A percentile compares a stretch with the other conserved stretches of the same genome.
These are phyloP conservation scores for Apis cerana DNA, from an alignment of 1,140 invertebrate genomes.

Conservation along the genomic window DNA sequence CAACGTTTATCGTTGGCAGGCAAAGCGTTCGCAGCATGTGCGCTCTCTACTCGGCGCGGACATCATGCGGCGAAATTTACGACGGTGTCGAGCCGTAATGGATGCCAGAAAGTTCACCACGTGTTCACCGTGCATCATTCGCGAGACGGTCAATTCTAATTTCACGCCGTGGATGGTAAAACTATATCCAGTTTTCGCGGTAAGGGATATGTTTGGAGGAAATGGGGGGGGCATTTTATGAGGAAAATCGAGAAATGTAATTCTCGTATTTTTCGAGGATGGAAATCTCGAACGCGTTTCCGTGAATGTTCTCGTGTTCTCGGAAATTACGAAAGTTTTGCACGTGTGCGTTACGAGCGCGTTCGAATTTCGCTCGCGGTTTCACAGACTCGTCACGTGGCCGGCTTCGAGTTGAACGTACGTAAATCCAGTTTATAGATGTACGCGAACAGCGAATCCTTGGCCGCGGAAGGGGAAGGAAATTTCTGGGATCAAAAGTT, in stretches of 20 bases:
- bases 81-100: conserved; percentile 29
- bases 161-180: conserved; percentile 13
- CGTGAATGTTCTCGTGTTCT: neutral
- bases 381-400: conserved; percentile 20
- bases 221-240: too few species aligned
- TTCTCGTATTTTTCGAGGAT: too few species aligned
- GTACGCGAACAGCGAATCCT: neutral
- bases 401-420: neutral
- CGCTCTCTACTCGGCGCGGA: conserved; percentile 25
- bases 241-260: too few species aligned
- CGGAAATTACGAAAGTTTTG: neutral
- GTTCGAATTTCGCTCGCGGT: neutral
- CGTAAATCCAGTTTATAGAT: neutral
- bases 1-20: conserved; percentile 25
- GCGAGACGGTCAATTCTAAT: conserved; percentile 32
- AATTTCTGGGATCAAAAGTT: neutral
- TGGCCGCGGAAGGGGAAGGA: neutral
- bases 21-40: conserved; percentile 15
- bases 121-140: conserved; percentile 5
- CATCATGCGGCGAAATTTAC: conserved; percentile 37
- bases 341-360: neutral
- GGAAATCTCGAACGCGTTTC: too few species aligned
- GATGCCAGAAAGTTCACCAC: conserved; percentile 23
- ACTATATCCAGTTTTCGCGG: too few species aligned
- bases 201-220: neutral